Percentiles rank a stretch among this genome's conserved stretches.
These are phyloP conservation scores for Xiphophorus maculatus DNA, from an alignment of 2,113 vertebrate genomes.

Conservation along the genomic window DNA sequence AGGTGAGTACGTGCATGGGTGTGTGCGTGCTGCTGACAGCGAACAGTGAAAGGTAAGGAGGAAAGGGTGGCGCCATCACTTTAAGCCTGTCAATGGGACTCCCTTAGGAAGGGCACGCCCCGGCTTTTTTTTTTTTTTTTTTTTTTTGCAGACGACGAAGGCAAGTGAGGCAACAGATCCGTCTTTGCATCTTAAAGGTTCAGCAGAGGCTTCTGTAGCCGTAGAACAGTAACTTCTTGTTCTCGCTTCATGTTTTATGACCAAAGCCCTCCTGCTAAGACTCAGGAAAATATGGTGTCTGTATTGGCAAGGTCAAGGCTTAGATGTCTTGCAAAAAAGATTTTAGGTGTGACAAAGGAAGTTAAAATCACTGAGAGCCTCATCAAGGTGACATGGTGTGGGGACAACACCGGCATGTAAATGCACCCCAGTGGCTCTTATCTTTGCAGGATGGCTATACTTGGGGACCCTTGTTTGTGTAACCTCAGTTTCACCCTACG, in stretches of 20 bases:
- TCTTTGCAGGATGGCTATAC: slow-evolving; percentile 26
- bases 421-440: slow-evolving; percentile 36
- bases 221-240: slow-evolving; percentile 43
- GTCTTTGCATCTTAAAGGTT: slow-evolving; percentile 54
- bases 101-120: slow-evolving; percentile 74
- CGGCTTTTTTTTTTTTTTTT: slow-evolving; percentile 40
- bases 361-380: slow-evolving; percentile 28
- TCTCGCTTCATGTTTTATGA: slow-evolving; percentile 49
- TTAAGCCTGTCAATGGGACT: slow-evolving; percentile 68
- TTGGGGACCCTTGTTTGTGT: slow-evolving; percentile 41
- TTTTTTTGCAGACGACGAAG: slow-evolving; percentile 27
- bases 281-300: slow-evolving; percentile 16
- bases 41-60: slow-evolving; percentile 57
- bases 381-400: slow-evolving; percentile 58
- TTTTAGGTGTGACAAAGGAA: slow-evolving; percentile 38
- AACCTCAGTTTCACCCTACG: slow-evolving; percentile 1
- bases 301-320: slow-evolving; percentile 61
- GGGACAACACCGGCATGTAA: slow-evolving; percentile 51
- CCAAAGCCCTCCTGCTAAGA: slow-evolving; percentile 56
- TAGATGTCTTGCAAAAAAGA: slow-evolving; percentile 60
- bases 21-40: slow-evolving; percentile 45
- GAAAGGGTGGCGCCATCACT: slow-evolving; percentile 73
- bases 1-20: slow-evolving; percentile 4
- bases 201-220: slow-evolving; percentile 33
- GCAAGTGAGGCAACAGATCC: slow-evolving; percentile 54